These are phyloP conservation scores for Butorides virescens DNA, from an alignment of 2,113 vertebrate genomes.

Conservation along the genomic window DNA sequence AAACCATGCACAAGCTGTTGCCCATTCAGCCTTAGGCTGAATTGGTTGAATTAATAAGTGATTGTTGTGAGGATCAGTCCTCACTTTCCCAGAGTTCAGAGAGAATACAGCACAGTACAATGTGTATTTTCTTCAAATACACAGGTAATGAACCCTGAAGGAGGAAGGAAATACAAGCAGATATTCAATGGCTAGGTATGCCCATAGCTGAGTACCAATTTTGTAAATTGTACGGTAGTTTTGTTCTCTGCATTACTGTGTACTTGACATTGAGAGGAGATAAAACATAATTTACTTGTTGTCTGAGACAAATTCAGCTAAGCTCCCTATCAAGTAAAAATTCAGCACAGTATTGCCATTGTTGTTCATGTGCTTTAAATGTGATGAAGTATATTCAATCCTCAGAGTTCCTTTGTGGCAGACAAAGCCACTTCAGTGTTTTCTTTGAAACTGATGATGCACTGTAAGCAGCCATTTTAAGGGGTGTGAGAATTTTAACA, in stretches of 20 bases:
- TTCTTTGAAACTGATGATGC: not conserved
- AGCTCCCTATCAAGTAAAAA: not conserved
- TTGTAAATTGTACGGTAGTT: not conserved
- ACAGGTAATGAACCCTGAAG: not conserved
- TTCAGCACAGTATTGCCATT: not conserved
- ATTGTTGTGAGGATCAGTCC: not conserved
- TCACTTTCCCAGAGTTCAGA: not conserved
- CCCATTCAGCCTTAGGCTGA: not conserved
- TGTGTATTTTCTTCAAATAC: not conserved
- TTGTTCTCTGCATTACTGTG: not conserved
- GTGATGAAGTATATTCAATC: not conserved
- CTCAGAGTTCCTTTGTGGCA: not conserved
- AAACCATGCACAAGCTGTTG: not conserved
- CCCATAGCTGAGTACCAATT: not conserved
- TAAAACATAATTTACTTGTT: conserved; percentile 6
- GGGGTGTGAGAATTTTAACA: not conserved
- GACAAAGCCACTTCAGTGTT: not conserved
- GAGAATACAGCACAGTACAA: not conserved
- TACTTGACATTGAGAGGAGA: conserved; percentile 23
- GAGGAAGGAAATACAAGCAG: not conserved
- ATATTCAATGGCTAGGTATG: not conserved
- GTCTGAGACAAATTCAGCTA: not conserved
- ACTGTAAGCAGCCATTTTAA: not conserved
- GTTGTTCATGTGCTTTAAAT: not conserved
- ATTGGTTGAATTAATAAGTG: not conserved